These are phyloP conservation scores for Graptemys geographica DNA, from an alignment of 2,797 vertebrate genomes.

Conservation along the genomic window DNA sequence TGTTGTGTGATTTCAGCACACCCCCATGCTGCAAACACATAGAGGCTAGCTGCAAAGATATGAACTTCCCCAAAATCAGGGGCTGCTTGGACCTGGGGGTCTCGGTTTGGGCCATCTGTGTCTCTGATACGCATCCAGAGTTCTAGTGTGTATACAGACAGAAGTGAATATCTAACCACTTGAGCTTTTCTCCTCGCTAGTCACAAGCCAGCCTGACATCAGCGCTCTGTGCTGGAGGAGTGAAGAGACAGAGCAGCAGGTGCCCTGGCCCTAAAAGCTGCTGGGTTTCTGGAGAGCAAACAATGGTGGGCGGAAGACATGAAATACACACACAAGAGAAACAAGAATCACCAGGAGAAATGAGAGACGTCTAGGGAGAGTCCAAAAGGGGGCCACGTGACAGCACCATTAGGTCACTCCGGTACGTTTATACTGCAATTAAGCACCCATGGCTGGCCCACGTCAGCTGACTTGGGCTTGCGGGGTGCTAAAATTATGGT, in stretches of 20 bases:
- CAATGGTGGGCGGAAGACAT: neutral
- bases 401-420: neutral
- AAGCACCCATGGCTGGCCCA: neutral
- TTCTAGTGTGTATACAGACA: neutral
- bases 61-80: neutral
- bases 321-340: neutral
- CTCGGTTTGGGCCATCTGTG: neutral
- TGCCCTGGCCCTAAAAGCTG: neutral
- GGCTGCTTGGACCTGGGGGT: neutral
- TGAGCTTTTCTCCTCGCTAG: fast-evolving
- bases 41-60: neutral
- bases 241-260: neutral
- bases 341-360: neutral
- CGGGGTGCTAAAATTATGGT: neutral
- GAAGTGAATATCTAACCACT: fast-evolving
- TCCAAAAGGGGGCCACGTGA: neutral
- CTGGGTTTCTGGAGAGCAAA: neutral
- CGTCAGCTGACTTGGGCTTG: neutral
- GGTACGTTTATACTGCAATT: neutral
- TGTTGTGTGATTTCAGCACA: neutral
- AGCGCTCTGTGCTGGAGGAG: fast-evolving
- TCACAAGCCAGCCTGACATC: neutral
- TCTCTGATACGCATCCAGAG: too few species aligned
- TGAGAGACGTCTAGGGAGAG: neutral
- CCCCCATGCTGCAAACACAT: neutral